phyloP scores from a whole-genome alignment of 2,797 vertebrate genomes.

The Tarsius wallacei region DNA sequence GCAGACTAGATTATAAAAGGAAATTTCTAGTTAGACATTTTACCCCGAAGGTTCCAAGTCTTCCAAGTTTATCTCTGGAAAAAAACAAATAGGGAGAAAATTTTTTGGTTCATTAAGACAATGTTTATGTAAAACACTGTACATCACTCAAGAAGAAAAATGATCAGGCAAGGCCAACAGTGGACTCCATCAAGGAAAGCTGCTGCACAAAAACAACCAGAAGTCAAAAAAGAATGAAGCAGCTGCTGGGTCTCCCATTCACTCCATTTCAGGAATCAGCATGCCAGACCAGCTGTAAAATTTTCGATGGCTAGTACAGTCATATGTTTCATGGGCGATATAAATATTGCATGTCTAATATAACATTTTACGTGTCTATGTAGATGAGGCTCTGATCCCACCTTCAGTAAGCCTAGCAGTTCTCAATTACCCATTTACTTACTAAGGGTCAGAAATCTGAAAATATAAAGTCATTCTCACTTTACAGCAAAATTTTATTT shows the following conservation, averaged over 20 bases:
- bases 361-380: background rate
- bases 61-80: constrained; percentile 40
- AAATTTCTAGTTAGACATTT: constrained; percentile 54
- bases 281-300: background rate
- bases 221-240: background rate
- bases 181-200: background rate
- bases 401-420: background rate
- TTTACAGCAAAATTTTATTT: constrained; percentile 56
- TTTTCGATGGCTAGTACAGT: too few species aligned
- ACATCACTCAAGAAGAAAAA: constrained; percentile 66
- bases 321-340: too few species aligned
- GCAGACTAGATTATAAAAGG: constrained; percentile 37
- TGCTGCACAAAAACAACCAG: background rate
- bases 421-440: background rate
- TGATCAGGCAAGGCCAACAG: constrained; percentile 71
- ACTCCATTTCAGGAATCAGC: background rate
- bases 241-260: background rate
- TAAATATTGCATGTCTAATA: background rate
- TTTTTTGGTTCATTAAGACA: background rate
- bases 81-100: constrained; percentile 1
- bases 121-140: background rate
- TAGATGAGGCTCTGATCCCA: background rate
- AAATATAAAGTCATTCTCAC: constrained; percentile 36
- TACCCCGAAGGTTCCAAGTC: background rate
- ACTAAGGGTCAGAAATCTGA: constrained; percentile 20